Percentiles rank a stretch among this genome's conserved stretches.
Conservation (phyloP, 2,797 vertebrate genomes). For the Ctenopoma kingsleyae region DNA sequence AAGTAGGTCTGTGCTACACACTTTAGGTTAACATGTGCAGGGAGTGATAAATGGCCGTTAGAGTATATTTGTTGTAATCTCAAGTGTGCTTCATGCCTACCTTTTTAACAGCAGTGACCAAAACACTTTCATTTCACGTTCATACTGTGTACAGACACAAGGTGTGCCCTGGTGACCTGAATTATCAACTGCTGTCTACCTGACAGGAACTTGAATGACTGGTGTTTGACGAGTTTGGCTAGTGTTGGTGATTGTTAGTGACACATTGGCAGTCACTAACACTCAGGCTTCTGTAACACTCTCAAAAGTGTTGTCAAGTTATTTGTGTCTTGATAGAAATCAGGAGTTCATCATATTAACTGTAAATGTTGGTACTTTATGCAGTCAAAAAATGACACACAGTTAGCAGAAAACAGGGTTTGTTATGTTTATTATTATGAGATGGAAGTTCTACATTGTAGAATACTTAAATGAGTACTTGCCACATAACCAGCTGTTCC, state of each 20-base stretch:
- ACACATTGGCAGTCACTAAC: neutral
- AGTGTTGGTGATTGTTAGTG: constrained; percentile 30
- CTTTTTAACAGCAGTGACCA: neutral
- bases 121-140: constrained; percentile 8
- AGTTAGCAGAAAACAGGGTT: neutral
- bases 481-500: constrained; percentile 43
- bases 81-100: neutral
- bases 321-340: neutral
- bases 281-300: neutral
- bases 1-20: constrained; percentile 35
- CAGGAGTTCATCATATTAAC: neutral
- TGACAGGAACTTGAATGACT: constrained; percentile 26
- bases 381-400: neutral
- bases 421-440: neutral
- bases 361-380: neutral
- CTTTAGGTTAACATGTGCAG: constrained; percentile 11
- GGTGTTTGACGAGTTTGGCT: constrained; percentile 61
- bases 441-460: neutral
- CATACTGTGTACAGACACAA: constrained; percentile 16
- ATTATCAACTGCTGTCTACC: constrained; percentile 32
- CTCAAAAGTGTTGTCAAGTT: too few relatives aligned
- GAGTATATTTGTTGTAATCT: constrained; percentile 18
- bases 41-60: constrained; percentile 24
- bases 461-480: constrained; percentile 7
- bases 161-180: constrained; percentile 29